phyloP scores from a whole-genome alignment of 2,888 invertebrate species.

The Leucophora obtusa region DNA sequence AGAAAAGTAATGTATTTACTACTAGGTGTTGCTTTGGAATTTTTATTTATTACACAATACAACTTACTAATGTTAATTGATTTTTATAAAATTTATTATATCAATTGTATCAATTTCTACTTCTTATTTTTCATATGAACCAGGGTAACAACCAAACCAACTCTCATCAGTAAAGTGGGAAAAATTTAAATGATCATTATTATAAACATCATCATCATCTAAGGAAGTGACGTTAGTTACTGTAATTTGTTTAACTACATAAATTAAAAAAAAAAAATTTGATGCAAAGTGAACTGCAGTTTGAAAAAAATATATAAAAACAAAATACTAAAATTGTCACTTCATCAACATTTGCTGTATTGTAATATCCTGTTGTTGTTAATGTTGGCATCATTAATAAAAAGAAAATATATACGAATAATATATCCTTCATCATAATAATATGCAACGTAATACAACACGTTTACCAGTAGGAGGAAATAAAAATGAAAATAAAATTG shows the following conservation, averaged over 20 bases:
- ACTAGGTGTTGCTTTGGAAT: neutral
- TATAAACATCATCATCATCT: neutral
- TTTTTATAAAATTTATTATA: too few species aligned
- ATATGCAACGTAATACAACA: constrained; percentile 42
- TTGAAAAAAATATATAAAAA: too few species aligned
- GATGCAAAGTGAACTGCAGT: too few species aligned
- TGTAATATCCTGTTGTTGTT: too few species aligned
- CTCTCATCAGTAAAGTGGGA: neutral
- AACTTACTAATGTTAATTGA: neutral
- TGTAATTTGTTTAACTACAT: too few species aligned
- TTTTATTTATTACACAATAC: neutral
- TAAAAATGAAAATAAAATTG: constrained; percentile 29
- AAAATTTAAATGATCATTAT: neutral
- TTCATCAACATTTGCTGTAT: too few species aligned
- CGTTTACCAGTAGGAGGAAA: constrained; percentile 13
- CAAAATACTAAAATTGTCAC: too few species aligned
- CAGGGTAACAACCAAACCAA: neutral
- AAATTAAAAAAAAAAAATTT: too few species aligned
- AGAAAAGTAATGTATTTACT: neutral
- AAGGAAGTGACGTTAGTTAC: neutral
- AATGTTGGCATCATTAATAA: too few species aligned
- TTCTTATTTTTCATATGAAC: neutral
- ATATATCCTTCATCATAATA: neutral
- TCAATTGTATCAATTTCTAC: neutral
- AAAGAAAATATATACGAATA: too few species aligned